Conservation (phyloP, 2,797 vertebrate species). For the Acestrorhynchus altus region DNA sequence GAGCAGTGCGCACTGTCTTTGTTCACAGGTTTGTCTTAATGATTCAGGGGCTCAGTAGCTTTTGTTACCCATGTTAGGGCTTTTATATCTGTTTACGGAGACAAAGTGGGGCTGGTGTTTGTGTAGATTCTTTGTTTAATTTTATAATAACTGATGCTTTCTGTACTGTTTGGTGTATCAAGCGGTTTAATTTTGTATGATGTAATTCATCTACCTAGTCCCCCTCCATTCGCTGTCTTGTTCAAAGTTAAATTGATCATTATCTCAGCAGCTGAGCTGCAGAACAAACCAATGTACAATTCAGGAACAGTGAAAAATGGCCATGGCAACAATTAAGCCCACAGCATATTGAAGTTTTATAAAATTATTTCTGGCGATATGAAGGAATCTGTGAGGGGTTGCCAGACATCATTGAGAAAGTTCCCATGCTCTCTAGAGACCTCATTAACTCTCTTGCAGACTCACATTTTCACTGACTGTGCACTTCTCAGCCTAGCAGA, state of each 20-base stretch:
- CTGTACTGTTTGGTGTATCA: conserved; percentile 49
- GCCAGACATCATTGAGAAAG: conserved; percentile 74
- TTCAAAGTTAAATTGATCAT: conserved; percentile 72
- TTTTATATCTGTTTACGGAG: conserved; percentile 8
- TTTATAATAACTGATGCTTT: conserved; percentile 44
- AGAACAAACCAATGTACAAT: conserved; percentile 39
- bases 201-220: conserved; percentile 53
- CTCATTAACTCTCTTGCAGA: conserved; percentile 80
- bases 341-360: conserved; percentile 73
- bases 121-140: conserved; percentile 29
- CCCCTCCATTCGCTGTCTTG: conserved; percentile 49
- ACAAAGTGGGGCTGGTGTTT: conserved; percentile 15
- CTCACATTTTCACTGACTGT: conserved; percentile 76
- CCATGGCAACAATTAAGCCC: conserved; percentile 71
- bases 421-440: conserved; percentile 73
- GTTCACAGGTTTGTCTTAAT: conserved; percentile 21
- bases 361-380: conserved; percentile 72
- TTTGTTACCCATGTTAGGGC: background rate
- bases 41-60: background rate
- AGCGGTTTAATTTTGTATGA: conserved; percentile 58
- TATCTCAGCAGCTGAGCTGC: conserved; percentile 64
- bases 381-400: conserved; percentile 72
- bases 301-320: conserved; percentile 72
- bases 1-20: background rate
- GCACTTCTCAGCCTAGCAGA: conserved; percentile 76